These are phyloP conservation scores for Lepilemur septentrionalis DNA, from an alignment of 2,797 vertebrate genomes.

Conservation along the genomic window DNA sequence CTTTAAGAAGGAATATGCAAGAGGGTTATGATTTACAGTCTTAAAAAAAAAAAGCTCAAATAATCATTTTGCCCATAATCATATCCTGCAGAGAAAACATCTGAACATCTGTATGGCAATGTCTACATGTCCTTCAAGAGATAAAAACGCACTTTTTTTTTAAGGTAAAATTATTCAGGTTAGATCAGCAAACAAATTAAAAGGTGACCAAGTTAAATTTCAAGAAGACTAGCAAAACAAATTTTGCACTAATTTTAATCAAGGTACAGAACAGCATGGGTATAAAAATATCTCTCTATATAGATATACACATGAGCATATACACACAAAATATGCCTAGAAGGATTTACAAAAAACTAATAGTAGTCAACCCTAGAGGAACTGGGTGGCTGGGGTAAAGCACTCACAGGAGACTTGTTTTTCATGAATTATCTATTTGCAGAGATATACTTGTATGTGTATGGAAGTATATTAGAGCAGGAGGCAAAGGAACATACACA, in stretches of 20 bases:
- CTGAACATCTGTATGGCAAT: not conserved
- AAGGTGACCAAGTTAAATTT: slow-evolving; percentile 41
- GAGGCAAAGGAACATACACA: not conserved
- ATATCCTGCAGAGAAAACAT: not conserved
- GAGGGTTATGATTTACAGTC: not conserved
- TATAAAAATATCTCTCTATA: not conserved
- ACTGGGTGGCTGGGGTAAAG: not conserved
- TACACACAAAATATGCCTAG: not conserved
- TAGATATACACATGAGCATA: not conserved
- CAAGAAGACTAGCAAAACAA: slow-evolving; percentile 36
- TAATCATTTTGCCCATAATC: not conserved
- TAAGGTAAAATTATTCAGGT: not conserved
- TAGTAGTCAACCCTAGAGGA: not conserved
- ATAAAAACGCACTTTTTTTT: not conserved
- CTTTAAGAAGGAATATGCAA: not conserved
- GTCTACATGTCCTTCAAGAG: not conserved
- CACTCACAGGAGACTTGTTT: not conserved
- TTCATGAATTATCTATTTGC: not conserved
- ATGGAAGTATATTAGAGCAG: not conserved
- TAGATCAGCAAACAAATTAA: slow-evolving; percentile 27
- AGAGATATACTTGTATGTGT: not conserved
- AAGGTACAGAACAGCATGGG: not conserved
- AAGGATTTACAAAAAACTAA: not conserved
- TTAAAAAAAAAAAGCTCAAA: not conserved
- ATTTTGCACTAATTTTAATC: slow-evolving; percentile 33